A percentile compares a stretch with the other conserved stretches of the same genome.
phyloP scores from a whole-genome alignment of 2,113 vertebrate genomes.

The Leucoraja erinaceus region DNA sequence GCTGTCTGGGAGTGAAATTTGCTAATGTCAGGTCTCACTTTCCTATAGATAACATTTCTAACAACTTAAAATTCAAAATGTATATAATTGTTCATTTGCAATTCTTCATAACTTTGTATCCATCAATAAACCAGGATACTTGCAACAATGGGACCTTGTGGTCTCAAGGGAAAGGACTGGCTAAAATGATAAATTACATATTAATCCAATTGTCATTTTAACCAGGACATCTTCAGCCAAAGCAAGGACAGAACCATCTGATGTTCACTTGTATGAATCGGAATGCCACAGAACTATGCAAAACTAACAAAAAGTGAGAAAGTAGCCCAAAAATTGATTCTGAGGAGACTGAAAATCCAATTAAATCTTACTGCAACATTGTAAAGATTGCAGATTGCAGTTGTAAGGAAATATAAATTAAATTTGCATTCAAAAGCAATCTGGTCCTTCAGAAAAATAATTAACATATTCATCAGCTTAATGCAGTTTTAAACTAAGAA shows the following conservation, averaged over 20 bases:
- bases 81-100: background rate
- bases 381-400: background rate
- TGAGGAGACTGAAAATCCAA: background rate
- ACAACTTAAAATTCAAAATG: background rate
- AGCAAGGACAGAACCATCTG: background rate
- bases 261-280: background rate
- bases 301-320: background rate
- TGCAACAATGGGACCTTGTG: background rate
- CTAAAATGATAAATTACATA: background rate
- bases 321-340: background rate
- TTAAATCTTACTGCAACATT: too few species aligned
- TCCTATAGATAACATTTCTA: background rate
- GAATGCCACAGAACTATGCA: background rate
- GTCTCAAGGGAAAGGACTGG: background rate
- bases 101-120: background rate
- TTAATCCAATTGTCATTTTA: background rate
- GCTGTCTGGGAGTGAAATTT: too few species aligned
- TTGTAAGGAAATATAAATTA: background rate
- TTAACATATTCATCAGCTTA: constrained; percentile 1
- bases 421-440: background rate
- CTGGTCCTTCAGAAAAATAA: background rate
- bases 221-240: background rate
- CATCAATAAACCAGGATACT: background rate
- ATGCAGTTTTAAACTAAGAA: background rate
- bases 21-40: too few species aligned